phyloP scores from a whole-genome alignment of 1,140 invertebrate species.

The Drosophila nigrodunni region DNA sequence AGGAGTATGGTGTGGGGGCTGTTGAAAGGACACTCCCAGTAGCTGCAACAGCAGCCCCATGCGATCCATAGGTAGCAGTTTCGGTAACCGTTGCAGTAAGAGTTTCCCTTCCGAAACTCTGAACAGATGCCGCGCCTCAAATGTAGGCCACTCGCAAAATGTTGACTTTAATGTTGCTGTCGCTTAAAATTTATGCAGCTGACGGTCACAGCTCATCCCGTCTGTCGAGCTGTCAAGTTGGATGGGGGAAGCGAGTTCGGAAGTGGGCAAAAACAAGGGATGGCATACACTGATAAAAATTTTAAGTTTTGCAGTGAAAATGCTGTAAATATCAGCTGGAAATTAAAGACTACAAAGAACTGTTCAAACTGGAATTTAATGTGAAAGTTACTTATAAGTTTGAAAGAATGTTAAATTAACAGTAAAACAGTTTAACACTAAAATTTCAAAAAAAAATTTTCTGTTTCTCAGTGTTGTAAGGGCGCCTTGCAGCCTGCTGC shows the following conservation, averaged over 20 bases:
- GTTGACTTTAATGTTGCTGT: conserved; percentile 80
- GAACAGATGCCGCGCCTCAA: conserved; percentile 8
- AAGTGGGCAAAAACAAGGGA: background rate
- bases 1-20: conserved; percentile 58
- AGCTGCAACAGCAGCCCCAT: background rate
- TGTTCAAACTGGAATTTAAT: no score
- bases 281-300: no score
- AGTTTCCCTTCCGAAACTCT: background rate
- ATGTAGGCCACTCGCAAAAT: conserved; percentile 79
- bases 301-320: no score
- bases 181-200: conserved; percentile 79
- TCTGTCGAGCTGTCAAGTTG: conserved; percentile 20
- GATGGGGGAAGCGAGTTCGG: background rate
- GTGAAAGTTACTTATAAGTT: no score
- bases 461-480: no score
- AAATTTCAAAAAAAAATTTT: no score
- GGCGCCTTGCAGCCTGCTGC: conserved; percentile 2
- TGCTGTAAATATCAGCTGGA: no score
- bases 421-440: no score
- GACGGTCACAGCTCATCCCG: conserved; percentile 54
- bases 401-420: no score
- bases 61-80: conserved; percentile 7
- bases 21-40: conserved; percentile 58
- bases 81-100: conserved; percentile 10
- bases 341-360: no score